Base-by-base conservation (phyloP, 2,113 vertebrate genomes). In the Cavia aperea region DNA sequence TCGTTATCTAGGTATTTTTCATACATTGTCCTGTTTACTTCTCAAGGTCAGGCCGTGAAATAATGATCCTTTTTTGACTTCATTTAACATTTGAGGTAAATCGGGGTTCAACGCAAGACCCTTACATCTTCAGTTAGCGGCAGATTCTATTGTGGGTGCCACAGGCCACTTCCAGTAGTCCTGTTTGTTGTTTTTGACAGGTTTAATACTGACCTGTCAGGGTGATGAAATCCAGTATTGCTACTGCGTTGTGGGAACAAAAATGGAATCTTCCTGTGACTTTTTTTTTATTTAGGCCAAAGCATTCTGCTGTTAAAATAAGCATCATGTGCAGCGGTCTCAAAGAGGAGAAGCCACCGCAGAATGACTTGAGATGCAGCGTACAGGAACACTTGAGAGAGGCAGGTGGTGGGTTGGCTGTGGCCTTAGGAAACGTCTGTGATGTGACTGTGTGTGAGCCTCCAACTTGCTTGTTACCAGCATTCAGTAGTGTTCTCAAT, bases 21-120 rank as follows among this genome's bases (percentile, higher is more conserved):
- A 33, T 72, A 36, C 5, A n/a, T 18, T 72, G 54, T 65, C 29
- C 7, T 3, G 81, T 90, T 90, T 73, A 65, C 54, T 93, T 65
- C 72, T 90, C 29, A 87, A 77, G 75, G 63, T 70, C 21, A 65
- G 46, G 10, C 10, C 49, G 21, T 24, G 26, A 93, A 26, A 66
- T 87, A 86, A 15, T 88, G 70, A 89, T 16, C 15, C 51, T 4
- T 73, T 87, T 31, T 56, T 86, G 15, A 68, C 49, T 2, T 90
- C 12, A 81, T 12, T 93, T 77, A 92, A 79, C 36, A 58, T 83
- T 66, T 63, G 81, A 94, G 46, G 8, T 75, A 84, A 51, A 66
- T 14, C 62, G 13, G 63, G 56, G 11, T 49, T 23, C 23, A 70
- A 68, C 39, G 68, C 75, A 54, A 77, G 73, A 15, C 9, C 10